Evolutionary conservation across 1,140 invertebrate species (phyloP).

Genomic region (Cepaea nemoralis): DNA sequence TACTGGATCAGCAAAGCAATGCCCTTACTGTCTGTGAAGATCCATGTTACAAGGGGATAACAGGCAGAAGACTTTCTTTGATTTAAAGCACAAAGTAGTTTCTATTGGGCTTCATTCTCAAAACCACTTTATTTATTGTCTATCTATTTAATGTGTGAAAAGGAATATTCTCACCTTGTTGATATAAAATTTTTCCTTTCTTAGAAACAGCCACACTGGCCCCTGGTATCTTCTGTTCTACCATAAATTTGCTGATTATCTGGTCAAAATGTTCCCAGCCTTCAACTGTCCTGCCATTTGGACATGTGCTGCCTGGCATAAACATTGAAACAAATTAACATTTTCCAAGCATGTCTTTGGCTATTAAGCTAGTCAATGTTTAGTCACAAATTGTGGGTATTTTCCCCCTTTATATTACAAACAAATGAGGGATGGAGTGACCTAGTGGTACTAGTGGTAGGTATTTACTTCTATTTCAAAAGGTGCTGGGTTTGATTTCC

Average conservation of each 20-base stretch:
- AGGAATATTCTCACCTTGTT: slow-evolving; percentile 12
- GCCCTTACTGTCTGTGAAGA: too few relatives aligned
- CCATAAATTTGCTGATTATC: slow-evolving; percentile 21
- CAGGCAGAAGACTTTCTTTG: not conserved
- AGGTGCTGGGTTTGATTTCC: too few relatives aligned
- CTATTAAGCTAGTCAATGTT: too few relatives aligned
- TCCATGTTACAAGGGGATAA: too few relatives aligned
- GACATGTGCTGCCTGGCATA: not conserved
- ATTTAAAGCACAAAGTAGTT: not conserved
- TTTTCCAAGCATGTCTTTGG: too few relatives aligned
- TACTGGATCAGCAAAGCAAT: too few relatives aligned
- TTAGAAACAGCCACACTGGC: slow-evolving; percentile 23
- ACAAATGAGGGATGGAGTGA: too few relatives aligned
- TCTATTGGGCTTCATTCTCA: not conserved
- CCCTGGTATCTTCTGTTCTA: slow-evolving; percentile 30
- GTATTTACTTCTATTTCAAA: too few relatives aligned
- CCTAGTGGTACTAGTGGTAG: too few relatives aligned
- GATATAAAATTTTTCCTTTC: slow-evolving; percentile 22
- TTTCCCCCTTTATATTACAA: too few relatives aligned
- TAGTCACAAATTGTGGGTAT: too few relatives aligned
- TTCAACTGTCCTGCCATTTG: not conserved
- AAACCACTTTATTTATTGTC: not conserved
- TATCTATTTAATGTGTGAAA: not conserved
- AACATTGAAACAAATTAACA: not conserved
- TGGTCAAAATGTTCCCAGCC: slow-evolving; percentile 25